Evolutionary conservation across 23 tunicate genomes (phyloP).

Genomic region (Styela clava): DNA sequence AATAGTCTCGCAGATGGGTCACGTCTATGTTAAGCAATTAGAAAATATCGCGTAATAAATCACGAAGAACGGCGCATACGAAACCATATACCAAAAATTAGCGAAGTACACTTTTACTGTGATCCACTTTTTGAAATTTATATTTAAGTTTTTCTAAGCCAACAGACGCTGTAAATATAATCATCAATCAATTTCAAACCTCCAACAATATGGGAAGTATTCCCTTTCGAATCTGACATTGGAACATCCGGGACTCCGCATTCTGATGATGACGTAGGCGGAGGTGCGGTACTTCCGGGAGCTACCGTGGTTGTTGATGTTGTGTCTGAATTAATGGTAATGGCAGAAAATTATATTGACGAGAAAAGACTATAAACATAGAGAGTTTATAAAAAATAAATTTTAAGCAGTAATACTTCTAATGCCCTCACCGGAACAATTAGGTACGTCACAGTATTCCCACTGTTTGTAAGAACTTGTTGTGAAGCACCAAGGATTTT

Average conservation of each 20-base stretch:
- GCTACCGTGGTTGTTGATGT: not conserved
- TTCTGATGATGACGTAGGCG: not conserved
- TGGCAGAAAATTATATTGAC: too few species aligned
- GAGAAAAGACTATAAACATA: too few species aligned
- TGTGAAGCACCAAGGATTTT: slow-evolving; percentile 49
- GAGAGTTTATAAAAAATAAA: too few species aligned
- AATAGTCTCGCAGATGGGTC: too few species aligned
- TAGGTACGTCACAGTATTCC: slow-evolving; percentile 43
- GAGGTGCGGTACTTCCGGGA: not conserved
- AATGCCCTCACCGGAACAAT: slow-evolving; percentile 37
- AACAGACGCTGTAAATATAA: too few species aligned
- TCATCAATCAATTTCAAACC: too few species aligned
- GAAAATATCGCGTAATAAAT: not conserved
- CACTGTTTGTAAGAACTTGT: slow-evolving; percentile 21
- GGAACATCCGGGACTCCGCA: slow-evolving; percentile 28
- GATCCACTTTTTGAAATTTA: not conserved
- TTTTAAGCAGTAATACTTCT: too few species aligned
- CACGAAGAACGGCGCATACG: not conserved
- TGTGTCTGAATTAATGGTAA: too few species aligned
- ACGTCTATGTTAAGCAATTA: too few species aligned
- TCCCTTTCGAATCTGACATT: not conserved
- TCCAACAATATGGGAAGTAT: not conserved
- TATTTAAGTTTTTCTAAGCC: too few species aligned
- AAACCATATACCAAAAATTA: not conserved
- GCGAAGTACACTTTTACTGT: not conserved